Conservation (phyloP, 2,113 vertebrate species). For the Strix aluco region DNA sequence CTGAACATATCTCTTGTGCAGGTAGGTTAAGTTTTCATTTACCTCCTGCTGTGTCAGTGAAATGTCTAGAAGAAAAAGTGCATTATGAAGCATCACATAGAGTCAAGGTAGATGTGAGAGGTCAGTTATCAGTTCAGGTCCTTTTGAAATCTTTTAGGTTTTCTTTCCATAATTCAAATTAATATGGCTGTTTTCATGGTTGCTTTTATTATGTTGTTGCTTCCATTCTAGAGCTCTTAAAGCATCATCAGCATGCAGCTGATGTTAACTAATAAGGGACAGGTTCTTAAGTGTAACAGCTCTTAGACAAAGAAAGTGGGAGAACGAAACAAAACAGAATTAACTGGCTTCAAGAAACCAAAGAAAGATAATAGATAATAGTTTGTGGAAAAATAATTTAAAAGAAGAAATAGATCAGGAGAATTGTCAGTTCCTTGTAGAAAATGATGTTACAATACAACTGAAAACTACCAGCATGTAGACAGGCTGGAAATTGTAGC, state of each 20-base stretch:
- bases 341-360: not conserved
- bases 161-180: not conserved
- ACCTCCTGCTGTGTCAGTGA: slow-evolving; percentile 33
- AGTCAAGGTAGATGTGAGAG: not conserved
- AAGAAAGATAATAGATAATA: not conserved
- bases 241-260: not conserved
- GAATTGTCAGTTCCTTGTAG: not conserved
- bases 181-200: not conserved
- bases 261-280: not conserved
- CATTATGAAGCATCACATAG: not conserved
- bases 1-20: slow-evolving; percentile 18
- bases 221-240: not conserved
- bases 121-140: not conserved
- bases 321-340: not conserved
- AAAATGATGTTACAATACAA: not conserved
- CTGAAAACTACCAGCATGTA: not conserved
- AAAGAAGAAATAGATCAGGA: not conserved
- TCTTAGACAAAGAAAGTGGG: not conserved
- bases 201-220: not conserved
- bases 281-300: not conserved
- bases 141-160: not conserved
- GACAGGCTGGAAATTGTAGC: not conserved
- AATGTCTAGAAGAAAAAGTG: slow-evolving; percentile 44
- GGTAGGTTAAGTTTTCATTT: slow-evolving; percentile 55
- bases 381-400: not conserved